Evolutionary conservation across 1,140 invertebrate genomes (phyloP).

Genomic region (Coenobita brevimanus): DNA sequence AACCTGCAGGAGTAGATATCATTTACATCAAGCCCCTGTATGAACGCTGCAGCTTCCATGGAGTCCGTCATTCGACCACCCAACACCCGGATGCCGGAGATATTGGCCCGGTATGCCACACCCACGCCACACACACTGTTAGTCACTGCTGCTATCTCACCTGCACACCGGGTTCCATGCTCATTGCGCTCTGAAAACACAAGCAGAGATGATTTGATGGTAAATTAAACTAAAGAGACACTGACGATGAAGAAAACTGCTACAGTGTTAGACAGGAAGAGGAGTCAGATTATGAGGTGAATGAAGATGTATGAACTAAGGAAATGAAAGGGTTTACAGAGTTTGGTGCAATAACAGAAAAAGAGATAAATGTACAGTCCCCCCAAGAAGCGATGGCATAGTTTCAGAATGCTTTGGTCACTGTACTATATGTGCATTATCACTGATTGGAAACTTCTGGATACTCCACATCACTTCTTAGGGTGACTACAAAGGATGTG

Average conservation of each 20-base stretch:
- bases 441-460: too few relatives aligned
- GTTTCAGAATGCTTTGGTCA: too few relatives aligned
- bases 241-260: neutral
- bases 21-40: conserved; percentile 73
- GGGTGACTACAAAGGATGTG: too few relatives aligned
- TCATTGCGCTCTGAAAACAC: conserved; percentile 71
- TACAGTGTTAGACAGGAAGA: neutral
- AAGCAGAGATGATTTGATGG: too few relatives aligned
- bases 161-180: conserved; percentile 73
- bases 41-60: conserved; percentile 74
- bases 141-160: conserved; percentile 71
- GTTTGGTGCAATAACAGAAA: too few relatives aligned
- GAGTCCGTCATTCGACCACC: conserved; percentile 75
- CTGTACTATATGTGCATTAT: too few relatives aligned
- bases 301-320: neutral
- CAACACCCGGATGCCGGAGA: conserved; percentile 72
- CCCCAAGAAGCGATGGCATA: too few relatives aligned
- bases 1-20: conserved; percentile 72
- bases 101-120: conserved; percentile 72
- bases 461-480: too few relatives aligned
- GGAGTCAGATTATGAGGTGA: neutral
- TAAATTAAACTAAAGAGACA: neutral
- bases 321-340: too few relatives aligned
- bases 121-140: conserved; percentile 73
- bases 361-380: too few relatives aligned